Conservation (phyloP, 2,797 vertebrate genomes). For the Bovichtus diacanthus region DNA sequence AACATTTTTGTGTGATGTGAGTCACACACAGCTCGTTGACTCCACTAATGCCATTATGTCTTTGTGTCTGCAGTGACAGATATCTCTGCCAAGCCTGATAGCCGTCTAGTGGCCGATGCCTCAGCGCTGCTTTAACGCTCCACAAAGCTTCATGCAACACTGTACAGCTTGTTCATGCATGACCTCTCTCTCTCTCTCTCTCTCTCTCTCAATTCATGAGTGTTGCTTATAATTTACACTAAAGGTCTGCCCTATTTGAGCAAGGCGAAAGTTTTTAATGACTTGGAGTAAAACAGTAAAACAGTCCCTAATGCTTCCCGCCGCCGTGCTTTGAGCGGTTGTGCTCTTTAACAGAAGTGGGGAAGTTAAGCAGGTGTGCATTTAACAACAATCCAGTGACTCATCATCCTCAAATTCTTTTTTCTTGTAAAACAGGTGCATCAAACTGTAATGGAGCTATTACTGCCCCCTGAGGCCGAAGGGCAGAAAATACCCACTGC, state of each 20-base stretch:
- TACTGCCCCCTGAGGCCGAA: not conserved
- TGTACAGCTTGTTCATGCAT: slow-evolving; percentile 6
- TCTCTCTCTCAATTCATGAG: not conserved
- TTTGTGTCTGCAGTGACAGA: slow-evolving; percentile 59
- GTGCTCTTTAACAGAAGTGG: not conserved
- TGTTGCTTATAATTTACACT: not conserved
- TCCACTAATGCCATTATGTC: slow-evolving; percentile 40
- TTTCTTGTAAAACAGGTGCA: not conserved
- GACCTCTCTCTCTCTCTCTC: slow-evolving; percentile 2
- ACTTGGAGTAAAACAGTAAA: too few relatives aligned
- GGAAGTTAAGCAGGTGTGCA: not conserved
- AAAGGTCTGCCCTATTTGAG: not conserved
- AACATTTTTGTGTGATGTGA: slow-evolving; percentile 17
- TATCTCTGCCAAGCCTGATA: slow-evolving; percentile 54
- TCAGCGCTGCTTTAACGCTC: slow-evolving; percentile 17
- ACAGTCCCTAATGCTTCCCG: too few relatives aligned
- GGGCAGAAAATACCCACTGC: not conserved
- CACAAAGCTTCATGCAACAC: slow-evolving; percentile 14
- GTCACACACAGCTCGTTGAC: slow-evolving; percentile 45
- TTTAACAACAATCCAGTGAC: not conserved
- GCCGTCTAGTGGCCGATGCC: slow-evolving; percentile 41
- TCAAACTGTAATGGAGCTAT: not conserved
- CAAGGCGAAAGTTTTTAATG: not conserved
- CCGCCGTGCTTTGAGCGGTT: too few relatives aligned
- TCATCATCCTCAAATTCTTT: not conserved